These are phyloP conservation scores for Hozukius guyotensis DNA, from an alignment of 2,797 vertebrate species.

Conservation along the genomic window DNA sequence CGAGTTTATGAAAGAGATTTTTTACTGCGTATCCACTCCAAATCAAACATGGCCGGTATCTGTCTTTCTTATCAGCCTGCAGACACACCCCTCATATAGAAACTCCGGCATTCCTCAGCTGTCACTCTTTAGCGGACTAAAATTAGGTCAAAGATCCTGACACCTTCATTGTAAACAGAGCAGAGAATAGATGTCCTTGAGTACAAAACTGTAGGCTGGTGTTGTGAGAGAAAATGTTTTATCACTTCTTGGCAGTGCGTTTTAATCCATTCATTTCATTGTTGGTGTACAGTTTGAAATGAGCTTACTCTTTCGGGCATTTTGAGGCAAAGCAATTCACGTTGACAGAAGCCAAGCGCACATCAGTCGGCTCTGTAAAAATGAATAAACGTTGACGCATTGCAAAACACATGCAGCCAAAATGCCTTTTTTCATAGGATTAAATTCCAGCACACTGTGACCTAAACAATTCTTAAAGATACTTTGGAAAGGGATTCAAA, in stretches of 20 bases:
- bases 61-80: constrained; percentile 58
- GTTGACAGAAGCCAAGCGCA: not conserved
- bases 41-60: constrained; percentile 59
- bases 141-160: constrained; percentile 45
- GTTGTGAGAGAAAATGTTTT: not conserved
- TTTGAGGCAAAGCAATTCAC: not conserved
- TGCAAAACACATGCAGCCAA: not conserved
- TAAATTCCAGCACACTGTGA: not conserved
- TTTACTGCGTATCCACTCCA: not conserved
- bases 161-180: not conserved
- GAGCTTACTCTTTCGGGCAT: no score
- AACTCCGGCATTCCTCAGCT: constrained; percentile 53
- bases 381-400: not conserved
- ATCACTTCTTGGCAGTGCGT: not conserved
- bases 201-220: not conserved
- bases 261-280: not conserved
- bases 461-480: not conserved
- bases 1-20: not conserved
- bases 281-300: not conserved
- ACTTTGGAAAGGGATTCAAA: not conserved
- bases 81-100: constrained; percentile 69
- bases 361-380: not conserved
- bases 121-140: constrained; percentile 24
- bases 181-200: constrained; percentile 1
- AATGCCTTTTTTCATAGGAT: not conserved